Evolutionary conservation across 2,113 vertebrate genomes (phyloP).

Genomic region (Prinia subflava): DNA sequence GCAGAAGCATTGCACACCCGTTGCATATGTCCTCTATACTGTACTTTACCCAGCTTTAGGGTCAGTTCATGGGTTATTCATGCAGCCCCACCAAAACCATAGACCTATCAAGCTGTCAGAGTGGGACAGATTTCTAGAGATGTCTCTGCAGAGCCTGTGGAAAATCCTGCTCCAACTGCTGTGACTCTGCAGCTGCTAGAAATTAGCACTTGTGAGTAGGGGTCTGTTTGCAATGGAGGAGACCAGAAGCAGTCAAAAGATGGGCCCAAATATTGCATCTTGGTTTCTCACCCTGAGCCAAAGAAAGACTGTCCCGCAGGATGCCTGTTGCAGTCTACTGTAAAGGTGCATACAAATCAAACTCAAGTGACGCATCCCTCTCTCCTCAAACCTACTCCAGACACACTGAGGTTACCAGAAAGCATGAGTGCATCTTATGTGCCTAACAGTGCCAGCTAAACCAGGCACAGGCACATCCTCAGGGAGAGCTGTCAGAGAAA

Average conservation of each 20-base stretch:
- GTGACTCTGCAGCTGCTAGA: not conserved
- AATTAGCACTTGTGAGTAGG: not conserved
- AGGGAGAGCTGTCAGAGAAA: not conserved
- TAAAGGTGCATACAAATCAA: not conserved
- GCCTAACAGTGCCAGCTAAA: not conserved
- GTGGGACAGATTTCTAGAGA: not conserved
- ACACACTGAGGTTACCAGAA: not conserved
- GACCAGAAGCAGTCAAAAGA: not conserved
- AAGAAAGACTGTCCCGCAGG: not conserved
- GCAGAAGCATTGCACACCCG: not conserved
- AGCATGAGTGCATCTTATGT: fast-evolving
- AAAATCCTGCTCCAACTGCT: not conserved
- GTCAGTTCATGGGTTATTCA: not conserved
- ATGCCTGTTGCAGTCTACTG: not conserved
- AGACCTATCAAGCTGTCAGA: not conserved
- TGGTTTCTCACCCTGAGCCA: not conserved
- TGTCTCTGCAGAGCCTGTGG: not conserved
- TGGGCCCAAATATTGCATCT: not conserved
- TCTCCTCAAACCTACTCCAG: not conserved
- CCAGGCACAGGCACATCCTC: not conserved
- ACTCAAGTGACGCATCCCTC: not conserved
- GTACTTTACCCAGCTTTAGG: not conserved
- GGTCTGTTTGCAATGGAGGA: not conserved
- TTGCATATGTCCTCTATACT: fast-evolving
- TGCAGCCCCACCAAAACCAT: not conserved